Evolutionary conservation across 1,140 invertebrate species (phyloP), one percentile per base, ranked within the genome.

Genomic region (Drosophila suzukii): DNA sequence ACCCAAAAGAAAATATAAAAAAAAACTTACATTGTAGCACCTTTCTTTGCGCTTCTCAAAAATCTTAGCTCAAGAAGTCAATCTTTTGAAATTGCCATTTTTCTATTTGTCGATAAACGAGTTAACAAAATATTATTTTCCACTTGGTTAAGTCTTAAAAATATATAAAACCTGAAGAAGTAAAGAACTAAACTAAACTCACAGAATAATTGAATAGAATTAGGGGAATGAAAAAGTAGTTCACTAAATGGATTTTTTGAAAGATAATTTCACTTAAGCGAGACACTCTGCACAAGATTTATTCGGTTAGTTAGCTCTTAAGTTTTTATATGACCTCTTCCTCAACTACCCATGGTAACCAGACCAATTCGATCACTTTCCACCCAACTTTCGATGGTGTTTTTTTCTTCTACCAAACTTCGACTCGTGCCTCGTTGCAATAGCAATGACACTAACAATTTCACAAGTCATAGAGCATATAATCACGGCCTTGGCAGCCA

Each of bases 381-480:
- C 20, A 71, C 41, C 51, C 50, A 50, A 74, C 71, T 73, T 74
- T 59, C 70, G 67, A 44, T 73, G 39, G 46, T 20, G 17, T 67
- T 43, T 67, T 61, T n/a, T 8, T 43, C 34, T 15, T 13, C 32
- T 27, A 36, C 56, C 70, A 58, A 49, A 73, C 66, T 88, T 89
- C 59, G 79, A 88, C 79, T 83, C 78, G 78, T 85, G 81, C 81
- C 81, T 70, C 54, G 67, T 50, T 47, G 50, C 54, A 12, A 36
- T 17, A 76, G 60, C 81, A 90, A 90, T 89, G 84, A 89, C 84
- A 89, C 77, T 55, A 50, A 81, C 84, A 89, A 89, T 89, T 89
- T 89, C 70, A 75, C 76, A 90, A 89, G 77, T 75, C 84, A 89
- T 84, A 89, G 85, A 89, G 77, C 84, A 89, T 70, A 90, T 89